Conservation (phyloP, 2,797 vertebrate genomes). For the Sebastes iracundus region DNA sequence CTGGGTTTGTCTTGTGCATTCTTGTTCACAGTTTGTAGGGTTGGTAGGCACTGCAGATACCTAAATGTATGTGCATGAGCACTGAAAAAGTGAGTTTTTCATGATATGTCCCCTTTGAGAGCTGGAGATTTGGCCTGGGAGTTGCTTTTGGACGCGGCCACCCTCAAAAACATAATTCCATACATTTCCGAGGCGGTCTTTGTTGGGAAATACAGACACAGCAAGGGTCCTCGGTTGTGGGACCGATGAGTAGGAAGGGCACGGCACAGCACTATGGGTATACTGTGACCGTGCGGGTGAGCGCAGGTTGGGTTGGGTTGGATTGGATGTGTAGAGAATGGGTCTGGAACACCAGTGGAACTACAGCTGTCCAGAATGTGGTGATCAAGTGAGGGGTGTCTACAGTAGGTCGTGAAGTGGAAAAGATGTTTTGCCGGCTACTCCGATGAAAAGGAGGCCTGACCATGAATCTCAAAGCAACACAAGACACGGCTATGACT, state of each 20-base stretch:
- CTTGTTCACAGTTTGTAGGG: neutral
- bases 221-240: conserved; percentile 42
- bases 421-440: conserved; percentile 16
- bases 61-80: too few relatives aligned
- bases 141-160: conserved; percentile 74
- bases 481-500: conserved; percentile 16
- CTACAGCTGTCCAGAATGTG: conserved; percentile 21
- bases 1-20: neutral
- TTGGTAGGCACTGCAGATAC: neutral
- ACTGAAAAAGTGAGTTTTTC: neutral
- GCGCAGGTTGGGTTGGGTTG: conserved; percentile 27
- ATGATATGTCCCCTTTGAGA: neutral
- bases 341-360: conserved; percentile 38
- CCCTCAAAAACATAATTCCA: conserved; percentile 67
- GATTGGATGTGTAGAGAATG: conserved; percentile 48
- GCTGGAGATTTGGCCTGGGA: conserved; percentile 1
- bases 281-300: conserved; percentile 47
- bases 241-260: conserved; percentile 48
- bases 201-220: conserved; percentile 87
- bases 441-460: conserved; percentile 23
- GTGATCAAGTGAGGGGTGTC: conserved; percentile 38
- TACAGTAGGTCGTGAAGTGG: conserved; percentile 24
- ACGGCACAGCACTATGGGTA: conserved; percentile 54
- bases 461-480: conserved; percentile 27
- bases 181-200: conserved; percentile 77